Evolutionary conservation across 1,140 invertebrate species (phyloP), one percentile per base, ranked within the genome.

Genomic region (Drosophila arawakana): DNA sequence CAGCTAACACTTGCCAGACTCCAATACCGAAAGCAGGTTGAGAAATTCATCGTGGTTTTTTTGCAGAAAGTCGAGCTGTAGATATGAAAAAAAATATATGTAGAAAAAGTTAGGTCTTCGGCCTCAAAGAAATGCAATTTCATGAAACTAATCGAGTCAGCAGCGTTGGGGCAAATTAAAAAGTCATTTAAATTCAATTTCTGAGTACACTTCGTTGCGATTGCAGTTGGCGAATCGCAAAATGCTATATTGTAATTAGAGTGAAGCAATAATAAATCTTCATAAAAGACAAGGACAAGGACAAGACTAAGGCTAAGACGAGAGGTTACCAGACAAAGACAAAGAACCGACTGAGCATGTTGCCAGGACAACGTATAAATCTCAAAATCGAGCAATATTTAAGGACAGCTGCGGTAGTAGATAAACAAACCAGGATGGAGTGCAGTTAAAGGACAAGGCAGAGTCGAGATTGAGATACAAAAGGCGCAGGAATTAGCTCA

Each of bases 121-220:
- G 66, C 76, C 67, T 18, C 67, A 72, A 77, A 69, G 70, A 69
- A 84, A 76, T 84, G 81, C 78, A 81, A 67, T 77, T 69, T 49
- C 15, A 54, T 18, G 35, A 21, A 60, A 76, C 61, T 59, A 50
- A 70, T 60, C 59, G 15, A 73, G 71, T 73, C 65, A 61, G 71
- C 46, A 47, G 49, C 10, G 46, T 30, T 52, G 43, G 25, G 67
- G 66, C 47, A 78, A 80, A 86, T 86, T 86, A 86, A 86, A 86
- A 88, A 88, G 63, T 71, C 73, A 86, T 86, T 86, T 86, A 86
- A 88, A 86, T 86, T 88, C 79, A 88, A 86, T 88, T 86, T 82
- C 73, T 81, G 49, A 61, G 47, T 43, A 58, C 75, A 50, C 65
- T 37, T 41, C 55, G 46, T 47, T 37, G 68, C 67, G 46, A 71